Conservation (phyloP, 2,113 vertebrate species). For the Lamprologus callipterus region DNA sequence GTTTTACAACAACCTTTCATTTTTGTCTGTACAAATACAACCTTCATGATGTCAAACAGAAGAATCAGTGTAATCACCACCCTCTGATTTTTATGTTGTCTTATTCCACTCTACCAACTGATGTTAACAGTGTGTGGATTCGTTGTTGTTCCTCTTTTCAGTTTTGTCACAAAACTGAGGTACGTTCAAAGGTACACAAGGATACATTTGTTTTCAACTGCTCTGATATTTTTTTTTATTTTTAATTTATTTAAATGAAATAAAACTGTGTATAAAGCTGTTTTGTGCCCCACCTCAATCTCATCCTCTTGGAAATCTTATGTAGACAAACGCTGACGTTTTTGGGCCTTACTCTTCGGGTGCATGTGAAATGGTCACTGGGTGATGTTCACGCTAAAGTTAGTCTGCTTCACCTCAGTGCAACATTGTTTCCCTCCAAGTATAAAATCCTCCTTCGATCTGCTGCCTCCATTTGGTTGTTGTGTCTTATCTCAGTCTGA, state of each 20-base stretch:
- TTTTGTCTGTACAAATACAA: background rate
- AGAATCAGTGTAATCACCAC: background rate
- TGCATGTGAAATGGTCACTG: slow-evolving; percentile 47
- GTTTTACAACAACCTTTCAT: background rate
- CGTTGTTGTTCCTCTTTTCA: background rate
- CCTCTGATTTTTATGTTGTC: slow-evolving; percentile 8
- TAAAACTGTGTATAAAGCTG: slow-evolving; percentile 58
- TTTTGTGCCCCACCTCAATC: background rate
- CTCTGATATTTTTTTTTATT: slow-evolving; percentile 50
- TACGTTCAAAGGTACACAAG: slow-evolving; percentile 47
- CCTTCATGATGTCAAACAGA: background rate
- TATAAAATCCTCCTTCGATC: slow-evolving; percentile 47
- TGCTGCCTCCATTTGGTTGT: background rate
- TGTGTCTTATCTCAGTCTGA: background rate
- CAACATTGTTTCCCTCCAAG: slow-evolving; percentile 33
- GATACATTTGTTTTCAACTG: slow-evolving; percentile 41
- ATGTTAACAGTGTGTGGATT: slow-evolving; percentile 16
- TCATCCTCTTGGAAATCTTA: background rate
- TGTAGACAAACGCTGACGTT: background rate
- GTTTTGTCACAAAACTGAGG: slow-evolving; percentile 43
- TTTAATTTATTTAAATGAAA: slow-evolving; percentile 78
- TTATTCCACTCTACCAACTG: background rate
- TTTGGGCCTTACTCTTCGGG: background rate
- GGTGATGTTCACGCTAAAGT: slow-evolving; percentile 53
- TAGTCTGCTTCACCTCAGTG: slow-evolving; percentile 40